phyloP scores from a whole-genome alignment of 2,113 vertebrate genomes.

The Anhinga anhinga region DNA sequence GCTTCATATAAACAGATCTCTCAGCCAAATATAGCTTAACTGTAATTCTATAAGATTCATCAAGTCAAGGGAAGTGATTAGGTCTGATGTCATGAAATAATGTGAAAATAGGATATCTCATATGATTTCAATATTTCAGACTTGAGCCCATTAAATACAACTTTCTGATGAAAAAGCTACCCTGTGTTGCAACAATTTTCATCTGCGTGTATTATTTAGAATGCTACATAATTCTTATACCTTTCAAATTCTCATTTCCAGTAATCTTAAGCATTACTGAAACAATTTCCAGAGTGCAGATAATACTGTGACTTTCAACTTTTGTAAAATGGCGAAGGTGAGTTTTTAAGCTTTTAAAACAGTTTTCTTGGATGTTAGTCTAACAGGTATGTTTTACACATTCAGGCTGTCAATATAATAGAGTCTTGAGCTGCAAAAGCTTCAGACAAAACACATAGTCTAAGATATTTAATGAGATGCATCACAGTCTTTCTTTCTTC shows the following conservation, averaged over 20 bases:
- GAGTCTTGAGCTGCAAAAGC: not conserved
- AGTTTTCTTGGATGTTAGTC: not conserved
- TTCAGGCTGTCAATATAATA: not conserved
- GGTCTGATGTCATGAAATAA: conserved; percentile 55
- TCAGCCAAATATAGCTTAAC: conserved; percentile 71
- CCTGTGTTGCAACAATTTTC: not conserved
- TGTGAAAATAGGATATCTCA: conserved; percentile 10
- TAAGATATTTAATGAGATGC: not conserved
- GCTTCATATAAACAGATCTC: conserved; percentile 73
- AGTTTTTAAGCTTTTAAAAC: not conserved
- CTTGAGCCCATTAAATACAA: conserved; percentile 25
- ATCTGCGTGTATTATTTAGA: not conserved
- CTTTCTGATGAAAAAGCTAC: conserved; percentile 17
- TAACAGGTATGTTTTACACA: not conserved
- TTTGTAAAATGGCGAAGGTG: not conserved
- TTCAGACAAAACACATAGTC: not conserved
- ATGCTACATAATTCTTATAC: not conserved
- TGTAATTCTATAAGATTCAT: conserved; percentile 70
- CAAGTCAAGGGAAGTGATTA: conserved; percentile 65
- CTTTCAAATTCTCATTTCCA: not conserved
- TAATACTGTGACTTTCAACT: not conserved
- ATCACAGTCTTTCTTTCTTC: not conserved
- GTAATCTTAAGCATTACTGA: not conserved
- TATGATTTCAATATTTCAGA: conserved; percentile 38
- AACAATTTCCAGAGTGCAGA: not conserved